Evolutionary conservation across 2,113 vertebrate species (phyloP).

Genomic region (Malaclemys terrapin): DNA sequence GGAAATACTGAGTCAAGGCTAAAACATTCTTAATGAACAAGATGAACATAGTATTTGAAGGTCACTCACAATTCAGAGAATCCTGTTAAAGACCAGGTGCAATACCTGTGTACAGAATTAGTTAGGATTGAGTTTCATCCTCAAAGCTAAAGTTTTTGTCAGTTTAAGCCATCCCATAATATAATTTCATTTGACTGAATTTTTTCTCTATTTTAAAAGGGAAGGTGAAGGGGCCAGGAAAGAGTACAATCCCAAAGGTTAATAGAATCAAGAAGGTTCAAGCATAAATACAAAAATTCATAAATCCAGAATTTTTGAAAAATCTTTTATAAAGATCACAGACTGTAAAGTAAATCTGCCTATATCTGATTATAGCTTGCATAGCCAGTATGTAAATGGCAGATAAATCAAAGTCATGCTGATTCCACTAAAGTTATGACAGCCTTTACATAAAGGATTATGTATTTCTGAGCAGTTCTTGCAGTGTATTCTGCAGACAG

Average conservation of each 20-base stretch:
- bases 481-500: not conserved
- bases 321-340: not conserved
- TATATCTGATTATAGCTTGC: not conserved
- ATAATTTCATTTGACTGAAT: not conserved
- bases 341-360: not conserved
- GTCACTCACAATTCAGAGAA: too few species aligned
- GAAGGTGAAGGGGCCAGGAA: not conserved
- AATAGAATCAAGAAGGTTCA: not conserved
- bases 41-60: too few species aligned
- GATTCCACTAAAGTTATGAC: not conserved
- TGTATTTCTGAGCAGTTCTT: not conserved
- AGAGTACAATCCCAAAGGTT: not conserved
- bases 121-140: not conserved
- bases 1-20: too few species aligned
- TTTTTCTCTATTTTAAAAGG: not conserved
- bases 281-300: not conserved
- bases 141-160: not conserved
- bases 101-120: not conserved
- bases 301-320: not conserved
- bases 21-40: too few species aligned
- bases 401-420: not conserved
- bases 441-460: not conserved
- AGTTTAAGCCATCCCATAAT: not conserved
- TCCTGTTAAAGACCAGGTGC: too few species aligned
- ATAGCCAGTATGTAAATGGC: not conserved